These are phyloP conservation scores for Hipparchia sbordonii DNA, from an alignment of 2,888 invertebrate genomes.

Conservation along the genomic window DNA sequence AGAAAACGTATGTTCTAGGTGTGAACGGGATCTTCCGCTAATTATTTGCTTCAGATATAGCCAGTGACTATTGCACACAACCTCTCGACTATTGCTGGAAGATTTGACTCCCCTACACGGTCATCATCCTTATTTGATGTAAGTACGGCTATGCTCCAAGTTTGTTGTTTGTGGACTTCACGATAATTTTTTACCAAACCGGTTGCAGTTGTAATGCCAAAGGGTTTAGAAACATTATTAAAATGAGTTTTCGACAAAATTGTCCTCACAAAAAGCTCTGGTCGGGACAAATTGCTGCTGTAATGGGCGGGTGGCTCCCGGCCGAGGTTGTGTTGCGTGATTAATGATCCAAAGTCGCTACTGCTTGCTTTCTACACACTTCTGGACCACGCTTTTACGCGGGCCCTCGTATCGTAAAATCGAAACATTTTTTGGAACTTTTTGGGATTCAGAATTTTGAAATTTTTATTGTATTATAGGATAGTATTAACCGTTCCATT, in stretches of 20 bases:
- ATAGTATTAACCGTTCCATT: too few relatives aligned
- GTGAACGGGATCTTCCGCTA: too few relatives aligned
- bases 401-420: background rate
- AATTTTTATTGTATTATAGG: too few relatives aligned
- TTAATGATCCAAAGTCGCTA: conserved; percentile 36
- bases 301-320: conserved; percentile 35
- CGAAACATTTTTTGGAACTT: background rate
- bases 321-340: conserved; percentile 32
- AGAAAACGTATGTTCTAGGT: too few relatives aligned
- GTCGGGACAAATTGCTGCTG: conserved; percentile 37
- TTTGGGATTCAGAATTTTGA: background rate
- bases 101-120: too few relatives aligned
- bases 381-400: background rate
- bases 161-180: background rate
- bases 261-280: conserved; percentile 22
- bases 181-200: conserved; percentile 4
- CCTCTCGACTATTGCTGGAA: too few relatives aligned
- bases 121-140: too few relatives aligned
- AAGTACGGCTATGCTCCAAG: background rate
- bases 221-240: conserved; percentile 27
- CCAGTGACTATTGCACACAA: too few relatives aligned
- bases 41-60: too few relatives aligned
- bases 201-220: conserved; percentile 18
- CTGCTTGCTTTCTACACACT: conserved; percentile 15
- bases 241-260: conserved; percentile 29